Evolutionary conservation across 2,113 vertebrate species (phyloP).

Genomic region (Xenopus laevis): DNA sequence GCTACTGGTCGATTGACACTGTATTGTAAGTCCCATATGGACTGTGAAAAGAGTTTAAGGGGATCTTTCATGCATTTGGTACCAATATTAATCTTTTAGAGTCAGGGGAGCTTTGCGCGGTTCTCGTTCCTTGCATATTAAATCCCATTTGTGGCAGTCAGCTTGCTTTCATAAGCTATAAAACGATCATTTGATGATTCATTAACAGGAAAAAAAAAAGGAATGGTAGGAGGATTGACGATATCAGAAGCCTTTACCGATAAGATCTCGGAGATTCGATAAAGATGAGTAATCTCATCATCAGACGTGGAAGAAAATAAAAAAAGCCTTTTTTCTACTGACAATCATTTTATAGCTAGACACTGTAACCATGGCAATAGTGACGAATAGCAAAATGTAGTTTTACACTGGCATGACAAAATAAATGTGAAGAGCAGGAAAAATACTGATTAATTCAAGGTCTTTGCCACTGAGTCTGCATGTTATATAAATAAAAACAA

Average conservation of each 20-base stretch:
- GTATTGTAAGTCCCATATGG: too few species aligned
- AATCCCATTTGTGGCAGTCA: constrained; percentile 10
- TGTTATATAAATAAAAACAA: too few species aligned
- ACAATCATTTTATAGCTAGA: constrained; percentile 44
- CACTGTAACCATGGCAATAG: constrained; percentile 44
- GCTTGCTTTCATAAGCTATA: constrained; percentile 8
- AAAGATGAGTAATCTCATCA: constrained; percentile 45
- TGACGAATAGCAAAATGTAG: constrained; percentile 34
- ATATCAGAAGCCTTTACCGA: constrained; percentile 38
- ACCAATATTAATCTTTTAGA: neutral
- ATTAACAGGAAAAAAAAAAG: constrained; percentile 11
- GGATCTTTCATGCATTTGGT: too few species aligned
- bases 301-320: constrained; percentile 17
- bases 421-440: constrained; percentile 34
- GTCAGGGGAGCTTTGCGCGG: constrained; percentile 13
- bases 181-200: constrained; percentile 35
- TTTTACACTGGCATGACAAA: constrained; percentile 37
- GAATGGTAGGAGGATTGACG: constrained; percentile 37
- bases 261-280: constrained; percentile 41
- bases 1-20: too few species aligned
- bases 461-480: neutral
- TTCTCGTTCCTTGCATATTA: constrained; percentile 19
- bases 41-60: too few species aligned
- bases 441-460: constrained; percentile 18
- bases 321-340: constrained; percentile 37